Conservation (phyloP, 2,888 invertebrate species). For the Physocephala rufipes region DNA sequence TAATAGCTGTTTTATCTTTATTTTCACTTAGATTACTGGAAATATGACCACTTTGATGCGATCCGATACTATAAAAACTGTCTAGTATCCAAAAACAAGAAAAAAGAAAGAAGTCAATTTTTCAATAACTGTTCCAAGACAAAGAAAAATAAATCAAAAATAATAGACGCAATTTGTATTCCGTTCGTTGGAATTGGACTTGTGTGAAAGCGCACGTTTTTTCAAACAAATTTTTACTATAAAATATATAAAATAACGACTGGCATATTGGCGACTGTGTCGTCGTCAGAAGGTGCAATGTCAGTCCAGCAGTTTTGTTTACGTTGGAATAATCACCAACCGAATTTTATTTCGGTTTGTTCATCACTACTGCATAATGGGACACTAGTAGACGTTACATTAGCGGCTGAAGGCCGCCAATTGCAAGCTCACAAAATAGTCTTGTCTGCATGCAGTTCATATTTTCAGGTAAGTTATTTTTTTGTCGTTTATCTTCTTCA, state of each 20-base stretch:
- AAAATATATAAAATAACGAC: background rate
- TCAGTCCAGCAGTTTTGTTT: slow-evolving; percentile 81
- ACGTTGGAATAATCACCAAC: slow-evolving; percentile 94
- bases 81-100: too few relatives aligned
- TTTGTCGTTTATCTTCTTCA: too few relatives aligned
- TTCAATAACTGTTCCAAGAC: too few relatives aligned
- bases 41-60: too few relatives aligned
- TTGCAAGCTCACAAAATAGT: slow-evolving; percentile 90
- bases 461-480: slow-evolving; percentile 84
- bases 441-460: slow-evolving; percentile 90
- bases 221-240: too few relatives aligned
- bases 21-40: too few relatives aligned
- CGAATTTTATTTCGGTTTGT: slow-evolving; percentile 90
- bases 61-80: too few relatives aligned
- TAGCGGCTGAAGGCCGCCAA: slow-evolving; percentile 90
- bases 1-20: too few relatives aligned
- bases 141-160: too few relatives aligned
- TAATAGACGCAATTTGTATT: background rate
- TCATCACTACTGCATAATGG: slow-evolving; percentile 84
- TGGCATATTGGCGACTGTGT: slow-evolving; percentile 29
- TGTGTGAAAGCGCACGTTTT: background rate
- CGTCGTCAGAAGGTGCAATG: slow-evolving; percentile 63
- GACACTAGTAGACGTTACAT: slow-evolving; percentile 86
- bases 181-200: slow-evolving; percentile 2
- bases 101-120: too few relatives aligned